These are phyloP conservation scores for Lophotriccus pileatus DNA, from an alignment of 2,797 vertebrate genomes.

Conservation along the genomic window DNA sequence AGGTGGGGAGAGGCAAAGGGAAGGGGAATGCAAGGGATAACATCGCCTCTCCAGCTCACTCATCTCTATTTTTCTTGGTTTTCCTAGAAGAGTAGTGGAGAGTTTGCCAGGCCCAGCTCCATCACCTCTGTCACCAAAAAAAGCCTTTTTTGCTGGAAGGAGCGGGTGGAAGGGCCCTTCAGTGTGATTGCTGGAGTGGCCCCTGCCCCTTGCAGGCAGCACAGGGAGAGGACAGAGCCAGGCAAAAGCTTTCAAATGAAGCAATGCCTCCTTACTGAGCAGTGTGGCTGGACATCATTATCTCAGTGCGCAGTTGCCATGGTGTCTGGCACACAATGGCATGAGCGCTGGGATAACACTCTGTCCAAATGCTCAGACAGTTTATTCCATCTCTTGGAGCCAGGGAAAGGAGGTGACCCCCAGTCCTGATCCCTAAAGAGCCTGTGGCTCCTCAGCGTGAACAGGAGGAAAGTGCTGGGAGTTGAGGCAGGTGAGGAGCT, in stretches of 20 bases:
- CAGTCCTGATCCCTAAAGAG: neutral
- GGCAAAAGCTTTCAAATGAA: neutral
- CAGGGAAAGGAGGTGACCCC: neutral
- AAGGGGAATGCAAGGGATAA: neutral
- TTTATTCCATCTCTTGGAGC: neutral
- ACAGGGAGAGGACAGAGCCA: neutral
- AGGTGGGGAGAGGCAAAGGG: neutral
- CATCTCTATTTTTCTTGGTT: neutral
- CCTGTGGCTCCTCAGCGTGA: rapidly evolving
- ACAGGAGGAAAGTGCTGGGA: neutral
- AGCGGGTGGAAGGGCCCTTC: neutral
- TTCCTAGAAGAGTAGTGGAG: neutral
- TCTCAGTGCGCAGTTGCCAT: neutral
- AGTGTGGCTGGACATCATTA: neutral
- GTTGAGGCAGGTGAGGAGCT: neutral
- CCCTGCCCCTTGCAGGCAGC: neutral
- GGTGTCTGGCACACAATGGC: neutral
- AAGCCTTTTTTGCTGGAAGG: neutral
- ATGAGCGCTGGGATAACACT: neutral
- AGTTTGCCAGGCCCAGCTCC: neutral
- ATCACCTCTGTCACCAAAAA: neutral
- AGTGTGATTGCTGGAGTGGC: rapidly evolving
- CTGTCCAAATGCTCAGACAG: neutral
- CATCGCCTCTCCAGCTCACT: rapidly evolving
- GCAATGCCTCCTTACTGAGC: neutral